Base-by-base conservation (phyloP, 2,888 invertebrate genomes). In the Plebejus melissa region DNA sequence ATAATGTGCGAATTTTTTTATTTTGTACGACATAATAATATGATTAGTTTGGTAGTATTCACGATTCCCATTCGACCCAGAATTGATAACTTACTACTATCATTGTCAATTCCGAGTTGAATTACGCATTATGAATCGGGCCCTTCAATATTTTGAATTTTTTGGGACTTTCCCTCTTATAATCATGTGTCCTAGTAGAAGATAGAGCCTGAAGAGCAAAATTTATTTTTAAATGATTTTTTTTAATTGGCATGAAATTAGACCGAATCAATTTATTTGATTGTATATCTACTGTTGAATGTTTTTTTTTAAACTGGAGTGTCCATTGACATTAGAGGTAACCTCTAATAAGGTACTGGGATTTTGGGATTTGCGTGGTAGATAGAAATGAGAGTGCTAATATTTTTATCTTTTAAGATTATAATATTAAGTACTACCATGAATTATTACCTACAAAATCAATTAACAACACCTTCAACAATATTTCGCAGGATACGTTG, bases 361-460 rank as follows among this genome's bases (percentile, higher is more conserved):
- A 50, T 70, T 36, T 74, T 58, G 70, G 74, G 50, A 50, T 70
- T 32, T 72, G 75, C 69, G 74, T 77, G 74, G 76, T 77, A 78
- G 77, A 74, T 78, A 76, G 76, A 75, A 28, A 65, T 70, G n/a
- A 28, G 50, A 13, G 32, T 32, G 72, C 28, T 50, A 71, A 46
- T 70, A 4, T 70, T 69, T 69, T 57, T 57, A 58, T 22, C 1
- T 7, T 58, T 60, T 4, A 60, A 60, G 9, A 60, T 22, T n/a
- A 22, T 22, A 22, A 28, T 7, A 22, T 22, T 22, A 22, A 22
- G 22, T 22, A 22, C 22, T 22, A 22, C 22, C 22, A 22, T 22
- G 3, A 22, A 60, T 28, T 71, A 28, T 46, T 46, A 22, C 46
- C 50, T 50, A 13, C 22, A 9, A 71, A 71, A 13, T 28, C 4